Base-by-base conservation (phyloP, 2,888 invertebrate species). In the Hedychridium roseum region DNA sequence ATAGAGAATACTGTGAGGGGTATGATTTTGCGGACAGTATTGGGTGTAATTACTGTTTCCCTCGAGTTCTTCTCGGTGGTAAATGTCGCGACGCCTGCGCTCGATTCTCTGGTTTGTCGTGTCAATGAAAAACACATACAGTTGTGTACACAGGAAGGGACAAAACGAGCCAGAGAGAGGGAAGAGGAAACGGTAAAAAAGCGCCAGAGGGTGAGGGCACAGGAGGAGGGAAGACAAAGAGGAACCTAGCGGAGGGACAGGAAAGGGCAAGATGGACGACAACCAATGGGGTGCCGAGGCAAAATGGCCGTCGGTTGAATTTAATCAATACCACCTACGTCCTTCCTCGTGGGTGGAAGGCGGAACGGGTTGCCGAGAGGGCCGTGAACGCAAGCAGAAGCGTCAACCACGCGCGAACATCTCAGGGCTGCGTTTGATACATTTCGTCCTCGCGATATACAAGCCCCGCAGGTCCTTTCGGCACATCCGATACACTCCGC, bases 241-340 rank as follows among this genome's bases (percentile, higher is more conserved):
- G 30, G 43, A 30, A 35, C 23, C 20, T 28, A 32, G 49, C 43
- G 35, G 50, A 34, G 43, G 56, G 51, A 50, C 53, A 50, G 64
- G 62, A 64, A n/a, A 71, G 72, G 69, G 74, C 72, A 78, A 78
- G 76, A 78, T 76, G 78, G 78, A 68, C 68, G 76, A 50, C 70
- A 59, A 53, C 78, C 78, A 78, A 78, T 78, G 63, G 64, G 63
- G 53, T 53, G 50, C 48, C 55, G 43, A 57, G 58, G 56, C 71
- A 78, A 78, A 72, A 78, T 78, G 78, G 78, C 78, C 68, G 76
- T 68, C 63, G 47, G 65, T n/a, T 69, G 73, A 74, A 76, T 77
- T 76, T 78, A 76, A 78, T 78, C 78, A 78, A 78, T 78, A 78
- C 68, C 68, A 68, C 64, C 70, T 63, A 60, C 64, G 66, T 61